Conservation (phyloP, 1,140 invertebrate genomes). For the Leptoteleia sp. region DNA sequence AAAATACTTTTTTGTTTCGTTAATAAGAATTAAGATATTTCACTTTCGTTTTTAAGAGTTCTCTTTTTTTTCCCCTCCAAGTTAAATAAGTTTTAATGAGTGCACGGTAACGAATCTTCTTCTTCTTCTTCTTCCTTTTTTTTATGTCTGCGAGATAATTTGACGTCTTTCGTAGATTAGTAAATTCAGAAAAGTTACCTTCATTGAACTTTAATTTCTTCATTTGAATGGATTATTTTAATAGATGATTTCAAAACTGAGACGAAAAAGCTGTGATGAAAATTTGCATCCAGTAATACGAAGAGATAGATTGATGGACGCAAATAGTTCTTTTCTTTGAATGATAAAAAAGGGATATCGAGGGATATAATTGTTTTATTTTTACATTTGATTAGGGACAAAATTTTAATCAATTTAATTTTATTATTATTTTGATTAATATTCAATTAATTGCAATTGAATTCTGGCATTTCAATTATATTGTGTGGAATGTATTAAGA, state of each 20-base stretch:
- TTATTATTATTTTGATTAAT: too few relatives aligned
- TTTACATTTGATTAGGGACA: neutral
- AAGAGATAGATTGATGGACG: too few relatives aligned
- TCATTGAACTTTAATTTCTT: conserved; percentile 36
- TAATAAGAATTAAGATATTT: conserved; percentile 47
- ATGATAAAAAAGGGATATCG: too few relatives aligned
- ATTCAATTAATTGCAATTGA: too few relatives aligned
- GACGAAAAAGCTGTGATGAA: too few relatives aligned
- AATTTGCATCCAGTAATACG: too few relatives aligned
- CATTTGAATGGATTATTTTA: conserved; percentile 38
- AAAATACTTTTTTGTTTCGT: conserved; percentile 30
- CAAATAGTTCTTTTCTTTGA: too few relatives aligned
- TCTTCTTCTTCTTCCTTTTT: too few relatives aligned
- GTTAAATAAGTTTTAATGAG: conserved; percentile 49
- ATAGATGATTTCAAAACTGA: conserved; percentile 5
- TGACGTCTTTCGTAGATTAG: conserved; percentile 12
- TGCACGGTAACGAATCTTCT: conserved; percentile 44
- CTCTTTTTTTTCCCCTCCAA: conserved; percentile 18
- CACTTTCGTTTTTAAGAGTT: conserved; percentile 39
- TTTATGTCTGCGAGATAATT: conserved; percentile 45
- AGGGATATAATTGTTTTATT: too few relatives aligned
- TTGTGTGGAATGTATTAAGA: neutral
- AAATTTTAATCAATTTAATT: too few relatives aligned
- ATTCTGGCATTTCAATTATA: too few relatives aligned
- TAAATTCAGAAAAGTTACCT: conserved; percentile 27